Base-by-base conservation (phyloP, 2,113 vertebrate species). In the Dipodomys ordii region DNA sequence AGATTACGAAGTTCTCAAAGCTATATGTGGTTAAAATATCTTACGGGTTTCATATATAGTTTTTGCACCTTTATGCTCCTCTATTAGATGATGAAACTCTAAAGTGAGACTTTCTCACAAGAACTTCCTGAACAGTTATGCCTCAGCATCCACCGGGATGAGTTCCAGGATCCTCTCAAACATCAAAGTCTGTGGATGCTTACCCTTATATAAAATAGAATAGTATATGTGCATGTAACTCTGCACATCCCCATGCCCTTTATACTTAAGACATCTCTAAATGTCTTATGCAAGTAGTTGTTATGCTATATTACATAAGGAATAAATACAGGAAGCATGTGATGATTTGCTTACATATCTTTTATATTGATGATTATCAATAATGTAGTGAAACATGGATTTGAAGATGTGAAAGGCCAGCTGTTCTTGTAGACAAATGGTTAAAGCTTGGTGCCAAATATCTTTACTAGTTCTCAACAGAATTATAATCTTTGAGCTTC, bases 301-400 rank as follows among this genome's bases (percentile, higher is more conserved):
- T 62, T 62, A 32, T 62, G 35, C 85, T 62, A 20, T 46, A 67
- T 30, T 65, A 12, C 44, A 49, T 28, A 69, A 35, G 30, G 19
- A 57, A 35, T 65, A 49, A 74, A 28, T 23, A 82, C 22, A 62
- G 15, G 15, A 57, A 19, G 10, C 2, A 35, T 44, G 27, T 4
- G 57, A 35, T 60, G 62, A 78, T 77, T 87, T 93, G 35, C 23
- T 94, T 93, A 71, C 78, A 71, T 89, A 32, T 76, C 23, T 60
- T 78, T 91, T 74, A 16, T 62, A 49, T 23, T 83, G 6, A n/a
- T 84, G 73, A 64, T 82, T 27, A 71, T 32, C 78, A 67, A 76
- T 68, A 85, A 87, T 92, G 83, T 44, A 80, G 27, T 68, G 25
- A 94, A 77, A 76, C 19, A 73, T 16, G 12, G n/a, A 6, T 65